Conservation (phyloP, 2,797 vertebrate genomes). For the Phrynocephalus guinanensis region DNA sequence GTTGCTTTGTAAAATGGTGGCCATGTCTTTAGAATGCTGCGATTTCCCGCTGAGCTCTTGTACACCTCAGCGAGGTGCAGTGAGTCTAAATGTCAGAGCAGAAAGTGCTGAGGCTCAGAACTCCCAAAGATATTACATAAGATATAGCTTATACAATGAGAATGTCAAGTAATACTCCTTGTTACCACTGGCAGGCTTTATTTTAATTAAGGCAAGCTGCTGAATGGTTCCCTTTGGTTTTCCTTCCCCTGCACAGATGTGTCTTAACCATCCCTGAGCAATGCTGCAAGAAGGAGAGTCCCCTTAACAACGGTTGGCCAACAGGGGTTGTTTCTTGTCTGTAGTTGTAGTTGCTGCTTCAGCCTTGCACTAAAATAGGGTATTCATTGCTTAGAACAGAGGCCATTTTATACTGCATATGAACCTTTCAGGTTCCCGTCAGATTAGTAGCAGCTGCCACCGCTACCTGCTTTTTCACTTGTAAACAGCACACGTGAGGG, state of each 20-base stretch:
- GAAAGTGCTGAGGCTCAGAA: constrained; percentile 17
- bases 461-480: neutral
- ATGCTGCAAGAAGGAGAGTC: constrained; percentile 51
- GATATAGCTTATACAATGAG: constrained; percentile 30
- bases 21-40: neutral
- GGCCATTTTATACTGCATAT: too few species aligned
- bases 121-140: constrained; percentile 52
- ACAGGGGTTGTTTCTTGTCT: constrained; percentile 39
- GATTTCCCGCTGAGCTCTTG: constrained; percentile 18
- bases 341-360: constrained; percentile 35
- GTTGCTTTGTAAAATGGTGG: neutral
- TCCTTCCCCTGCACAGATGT: constrained; percentile 24
- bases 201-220: constrained; percentile 1
- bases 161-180: constrained; percentile 30
- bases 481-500: neutral
- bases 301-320: constrained; percentile 35
- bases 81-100: constrained; percentile 29
- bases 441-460: neutral
- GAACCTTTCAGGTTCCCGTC: too few species aligned
- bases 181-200: constrained; percentile 17
- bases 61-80: constrained; percentile 5
- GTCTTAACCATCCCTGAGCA: constrained; percentile 43
- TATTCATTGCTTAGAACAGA: too few species aligned
- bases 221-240: constrained; percentile 47
- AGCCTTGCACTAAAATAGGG: constrained; percentile 51